Evolutionary conservation across 2,113 vertebrate genomes (phyloP), one percentile per base, ranked within the genome.

Genomic region (Macroglossus sobrinus): DNA sequence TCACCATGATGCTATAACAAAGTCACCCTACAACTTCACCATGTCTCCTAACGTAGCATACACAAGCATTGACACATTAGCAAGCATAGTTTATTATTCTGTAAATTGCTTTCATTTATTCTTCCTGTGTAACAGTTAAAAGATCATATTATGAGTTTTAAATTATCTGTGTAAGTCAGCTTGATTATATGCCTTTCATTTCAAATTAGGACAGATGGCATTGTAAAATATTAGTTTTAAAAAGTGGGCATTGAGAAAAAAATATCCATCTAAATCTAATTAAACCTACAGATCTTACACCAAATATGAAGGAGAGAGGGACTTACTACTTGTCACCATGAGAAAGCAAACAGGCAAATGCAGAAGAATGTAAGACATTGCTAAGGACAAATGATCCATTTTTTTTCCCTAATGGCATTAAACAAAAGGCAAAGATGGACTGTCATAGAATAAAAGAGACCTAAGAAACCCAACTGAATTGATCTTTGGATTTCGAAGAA

Each of bases 401-500:
- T 26, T 64, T 26, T 33, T 40, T 3, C 1, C 33, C 59, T 35
- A 47, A 55, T 30, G 61, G 24, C 53, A 80, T 85, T 33, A 80
- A 38, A 66, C 1, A 45, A 87, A 74, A 87, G 35, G 33, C 57
- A 87, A 86, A 66, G 47, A 43, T 11, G 71, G 13, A n/a, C 26
- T 40, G 53, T 55, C 6, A 28, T 4, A 50, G 57, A 85, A 30
- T 74, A 81, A 80, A 35, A 26, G n/a, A 86, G 82, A 81, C 21
- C 8, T 28, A 81, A 40, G 82, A 87, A 80, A 45, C 16, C 78
- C 21, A 40, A n/a, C 4, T 74, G 28, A 74, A 19, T 66, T 26
- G n/a, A 61, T 81, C 66, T 92, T 88, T 84, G 53, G 63, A 43
- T 76, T 81, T 76, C 22, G n/a, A 78, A 96, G 53, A 75, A 74